Conservation (phyloP, 2,797 vertebrate species). For the Sebastes matsubarae region DNA sequence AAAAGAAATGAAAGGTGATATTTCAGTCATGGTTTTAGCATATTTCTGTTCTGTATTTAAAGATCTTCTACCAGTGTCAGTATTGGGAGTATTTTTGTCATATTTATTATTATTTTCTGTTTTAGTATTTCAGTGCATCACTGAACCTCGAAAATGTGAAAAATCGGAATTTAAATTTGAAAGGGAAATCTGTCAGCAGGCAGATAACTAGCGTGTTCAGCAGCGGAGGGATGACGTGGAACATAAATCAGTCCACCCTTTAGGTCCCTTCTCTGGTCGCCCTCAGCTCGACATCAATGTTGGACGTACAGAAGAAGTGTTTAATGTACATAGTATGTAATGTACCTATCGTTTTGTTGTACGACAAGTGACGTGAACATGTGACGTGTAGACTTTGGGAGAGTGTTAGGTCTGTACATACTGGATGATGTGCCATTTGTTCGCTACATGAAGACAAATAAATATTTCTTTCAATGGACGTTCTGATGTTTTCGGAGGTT, state of each 20-base stretch:
- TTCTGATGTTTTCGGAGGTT: neutral
- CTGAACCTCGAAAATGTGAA: conserved; percentile 57
- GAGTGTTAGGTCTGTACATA: conserved; percentile 61
- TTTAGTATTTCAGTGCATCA: conserved; percentile 63
- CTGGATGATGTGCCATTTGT: conserved; percentile 61
- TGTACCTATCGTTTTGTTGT: conserved; percentile 50
- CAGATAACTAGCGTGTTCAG: neutral
- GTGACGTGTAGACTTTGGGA: conserved; percentile 50
- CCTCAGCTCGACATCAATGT: neutral
- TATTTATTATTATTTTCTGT: conserved; percentile 46
- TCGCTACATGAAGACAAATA: conserved; percentile 68
- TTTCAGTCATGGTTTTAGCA: conserved; percentile 5
- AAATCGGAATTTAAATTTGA: conserved; percentile 1
- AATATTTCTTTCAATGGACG: conserved; percentile 50
- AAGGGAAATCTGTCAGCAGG: neutral
- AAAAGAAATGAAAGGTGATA: neutral
- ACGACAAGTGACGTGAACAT: conserved; percentile 42
- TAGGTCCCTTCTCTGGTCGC: conserved; percentile 2
- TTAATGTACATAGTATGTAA: conserved; percentile 61
- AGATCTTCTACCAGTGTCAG: conserved; percentile 9
- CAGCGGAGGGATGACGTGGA: neutral
- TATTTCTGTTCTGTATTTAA: conserved; percentile 17
- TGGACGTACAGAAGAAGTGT: conserved; percentile 45
- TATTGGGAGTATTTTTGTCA: conserved; percentile 30
- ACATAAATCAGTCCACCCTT: neutral